These are phyloP conservation scores for Eptesicus fuscus DNA, from an alignment of 2,113 vertebrate genomes.

Conservation along the genomic window DNA sequence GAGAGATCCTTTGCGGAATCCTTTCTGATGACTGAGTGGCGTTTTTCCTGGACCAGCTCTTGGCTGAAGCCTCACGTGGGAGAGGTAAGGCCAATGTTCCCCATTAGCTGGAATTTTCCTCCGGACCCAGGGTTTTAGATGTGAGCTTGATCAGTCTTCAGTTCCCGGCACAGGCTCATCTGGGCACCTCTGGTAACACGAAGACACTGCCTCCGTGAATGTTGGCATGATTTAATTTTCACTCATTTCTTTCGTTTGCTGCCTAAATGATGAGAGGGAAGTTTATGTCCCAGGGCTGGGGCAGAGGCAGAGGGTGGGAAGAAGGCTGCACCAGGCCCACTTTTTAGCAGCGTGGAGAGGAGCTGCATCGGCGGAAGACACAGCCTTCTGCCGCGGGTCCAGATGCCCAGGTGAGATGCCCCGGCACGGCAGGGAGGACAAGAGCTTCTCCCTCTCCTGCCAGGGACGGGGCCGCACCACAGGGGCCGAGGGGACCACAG, in stretches of 20 bases:
- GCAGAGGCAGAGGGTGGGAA: neutral
- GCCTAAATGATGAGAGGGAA: neutral
- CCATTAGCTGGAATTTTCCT: neutral
- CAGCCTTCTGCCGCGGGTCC: neutral
- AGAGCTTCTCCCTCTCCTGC: neutral
- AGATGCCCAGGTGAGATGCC: neutral
- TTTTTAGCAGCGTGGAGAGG: neutral
- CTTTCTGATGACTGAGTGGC: neutral
- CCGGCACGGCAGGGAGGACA: neutral
- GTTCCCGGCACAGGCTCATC: neutral
- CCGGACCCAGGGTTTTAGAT: neutral
- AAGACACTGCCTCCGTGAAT: neutral
- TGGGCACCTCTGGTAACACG: neutral
- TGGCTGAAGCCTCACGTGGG: neutral
- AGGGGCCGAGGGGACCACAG: neutral
- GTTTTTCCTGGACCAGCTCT: neutral
- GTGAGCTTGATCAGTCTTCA: neutral
- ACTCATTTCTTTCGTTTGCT: neutral
- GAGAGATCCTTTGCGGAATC: neutral
- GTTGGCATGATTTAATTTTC: neutral
- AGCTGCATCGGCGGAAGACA: neutral
- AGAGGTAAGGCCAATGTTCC: neutral
- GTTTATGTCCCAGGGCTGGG: neutral
- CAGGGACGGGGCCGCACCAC: rapidly evolving
- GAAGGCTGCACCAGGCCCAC: neutral